A percentile compares a stretch with the other conserved stretches of the same genome.
phyloP scores from a whole-genome alignment of 1,140 invertebrate species.

The Agrilus planipennis region DNA sequence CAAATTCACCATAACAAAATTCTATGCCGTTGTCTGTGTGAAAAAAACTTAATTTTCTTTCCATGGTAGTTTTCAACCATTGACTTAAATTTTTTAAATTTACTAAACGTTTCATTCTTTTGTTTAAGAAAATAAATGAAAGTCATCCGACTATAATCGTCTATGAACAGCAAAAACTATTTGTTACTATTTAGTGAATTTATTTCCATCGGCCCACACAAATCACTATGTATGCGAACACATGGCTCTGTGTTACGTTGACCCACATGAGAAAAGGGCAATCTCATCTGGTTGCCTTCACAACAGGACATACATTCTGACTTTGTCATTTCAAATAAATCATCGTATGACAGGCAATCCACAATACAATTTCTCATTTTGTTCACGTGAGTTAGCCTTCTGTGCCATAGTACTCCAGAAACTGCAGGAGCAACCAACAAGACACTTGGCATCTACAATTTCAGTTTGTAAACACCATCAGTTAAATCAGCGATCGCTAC shows the following conservation, averaged over 20 bases:
- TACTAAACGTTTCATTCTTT: slow-evolving; percentile 23
- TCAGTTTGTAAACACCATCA: neutral
- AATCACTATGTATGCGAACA: slow-evolving; percentile 23
- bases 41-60: slow-evolving; percentile 22
- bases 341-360: neutral
- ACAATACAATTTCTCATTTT: neutral
- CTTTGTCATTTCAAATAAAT: neutral
- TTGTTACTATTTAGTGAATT: slow-evolving; percentile 21
- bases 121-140: slow-evolving; percentile 25
- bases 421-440: neutral
- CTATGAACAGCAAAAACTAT: slow-evolving; percentile 30
- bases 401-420: neutral
- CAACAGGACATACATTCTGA: slow-evolving; percentile 17
- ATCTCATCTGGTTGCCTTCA: slow-evolving; percentile 24
- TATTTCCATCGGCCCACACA: slow-evolving; percentile 26
- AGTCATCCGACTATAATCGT: neutral
- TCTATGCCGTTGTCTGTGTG: slow-evolving; percentile 12
- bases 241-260: slow-evolving; percentile 15
- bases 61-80: slow-evolving; percentile 22
- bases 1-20: neutral
- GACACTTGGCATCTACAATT: neutral
- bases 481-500: neutral
- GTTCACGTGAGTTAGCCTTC: neutral
- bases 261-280: slow-evolving; percentile 20
- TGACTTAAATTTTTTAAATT: slow-evolving; percentile 19